These are phyloP conservation scores for Champsocephalus esox DNA, from an alignment of 2,797 vertebrate genomes.

Conservation along the genomic window DNA sequence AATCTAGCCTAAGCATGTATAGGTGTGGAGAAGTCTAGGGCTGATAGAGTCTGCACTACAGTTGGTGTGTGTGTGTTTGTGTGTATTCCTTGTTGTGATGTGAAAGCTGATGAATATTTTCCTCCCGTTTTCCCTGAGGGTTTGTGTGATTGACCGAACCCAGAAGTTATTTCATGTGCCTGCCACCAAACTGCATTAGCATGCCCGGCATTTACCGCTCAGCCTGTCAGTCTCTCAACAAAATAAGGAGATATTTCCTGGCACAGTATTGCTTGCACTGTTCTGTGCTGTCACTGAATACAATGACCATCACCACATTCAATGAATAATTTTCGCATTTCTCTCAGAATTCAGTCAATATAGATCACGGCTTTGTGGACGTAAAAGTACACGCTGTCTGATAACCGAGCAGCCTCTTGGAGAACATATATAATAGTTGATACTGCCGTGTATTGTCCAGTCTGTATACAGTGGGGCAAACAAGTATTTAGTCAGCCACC, in stretches of 20 bases:
- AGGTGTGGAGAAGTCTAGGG: neutral
- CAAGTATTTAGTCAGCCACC: too few species aligned
- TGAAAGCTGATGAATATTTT: constrained; percentile 51
- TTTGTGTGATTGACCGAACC: constrained; percentile 57
- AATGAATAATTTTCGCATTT: constrained; percentile 76
- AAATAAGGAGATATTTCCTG: constrained; percentile 69
- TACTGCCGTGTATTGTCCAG: constrained; percentile 28
- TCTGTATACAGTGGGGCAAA: neutral
- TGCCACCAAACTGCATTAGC: constrained; percentile 68
- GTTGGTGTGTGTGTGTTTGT: neutral
- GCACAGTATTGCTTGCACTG: constrained; percentile 52
- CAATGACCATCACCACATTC: constrained; percentile 65
- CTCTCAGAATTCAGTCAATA: constrained; percentile 51
- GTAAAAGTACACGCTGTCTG: constrained; percentile 37
- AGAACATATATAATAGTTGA: constrained; percentile 20
- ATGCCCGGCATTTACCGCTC: constrained; percentile 32
- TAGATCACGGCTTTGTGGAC: constrained; percentile 42
- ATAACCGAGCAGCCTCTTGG: constrained; percentile 41
- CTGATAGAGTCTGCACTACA: constrained; percentile 8
- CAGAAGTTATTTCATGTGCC: constrained; percentile 69
- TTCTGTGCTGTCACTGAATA: constrained; percentile 62
- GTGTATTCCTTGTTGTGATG: constrained; percentile 23
- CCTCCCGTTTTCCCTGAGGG: constrained; percentile 42
- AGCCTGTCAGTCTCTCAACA: constrained; percentile 58
- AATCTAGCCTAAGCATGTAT: neutral